phyloP scores from a whole-genome alignment of 2,888 invertebrate genomes.

The Tortrix viridana region DNA sequence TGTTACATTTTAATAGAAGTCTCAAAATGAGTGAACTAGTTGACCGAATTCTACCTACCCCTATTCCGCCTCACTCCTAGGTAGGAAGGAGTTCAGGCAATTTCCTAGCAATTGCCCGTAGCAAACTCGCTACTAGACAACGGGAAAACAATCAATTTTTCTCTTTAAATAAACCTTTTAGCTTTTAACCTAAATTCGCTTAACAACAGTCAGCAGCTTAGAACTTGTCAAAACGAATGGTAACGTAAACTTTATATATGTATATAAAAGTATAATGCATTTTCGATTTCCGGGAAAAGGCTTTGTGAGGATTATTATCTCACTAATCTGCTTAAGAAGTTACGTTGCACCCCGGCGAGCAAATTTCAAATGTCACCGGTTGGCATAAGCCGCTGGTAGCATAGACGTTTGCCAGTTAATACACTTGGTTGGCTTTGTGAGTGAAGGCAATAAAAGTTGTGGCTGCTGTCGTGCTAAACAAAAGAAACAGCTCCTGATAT shows the following conservation, averaged over 20 bases:
- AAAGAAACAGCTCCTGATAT: too few species aligned
- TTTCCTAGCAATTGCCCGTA: constrained; percentile 35
- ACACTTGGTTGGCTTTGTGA: constrained; percentile 33
- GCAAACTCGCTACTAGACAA: constrained; percentile 30
- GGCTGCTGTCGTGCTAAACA: too few species aligned
- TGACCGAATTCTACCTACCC: constrained; percentile 16
- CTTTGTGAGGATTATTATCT: constrained; percentile 32
- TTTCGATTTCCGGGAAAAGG: constrained; percentile 24
- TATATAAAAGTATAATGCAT: constrained; percentile 11
- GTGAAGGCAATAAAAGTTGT: constrained; percentile 14
- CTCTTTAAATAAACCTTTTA: background rate
- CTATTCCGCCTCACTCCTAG: constrained; percentile 8
- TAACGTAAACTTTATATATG: background rate
- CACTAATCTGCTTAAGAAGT: constrained; percentile 45
- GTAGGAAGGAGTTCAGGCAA: constrained; percentile 22
- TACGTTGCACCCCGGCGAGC: constrained; percentile 27
- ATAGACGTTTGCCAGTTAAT: background rate
- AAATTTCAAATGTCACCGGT: constrained; percentile 39
- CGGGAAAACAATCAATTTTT: constrained; percentile 26
- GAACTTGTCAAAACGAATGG: too few species aligned
- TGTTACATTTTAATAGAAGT: constrained; percentile 28
- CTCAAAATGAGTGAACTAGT: constrained; percentile 28
- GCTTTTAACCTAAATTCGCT: background rate
- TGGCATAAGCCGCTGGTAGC: background rate
- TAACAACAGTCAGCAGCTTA: background rate